Evolutionary conservation across 2,888 invertebrate species (phyloP).

Genomic region (Drosophila paramelanica): DNA sequence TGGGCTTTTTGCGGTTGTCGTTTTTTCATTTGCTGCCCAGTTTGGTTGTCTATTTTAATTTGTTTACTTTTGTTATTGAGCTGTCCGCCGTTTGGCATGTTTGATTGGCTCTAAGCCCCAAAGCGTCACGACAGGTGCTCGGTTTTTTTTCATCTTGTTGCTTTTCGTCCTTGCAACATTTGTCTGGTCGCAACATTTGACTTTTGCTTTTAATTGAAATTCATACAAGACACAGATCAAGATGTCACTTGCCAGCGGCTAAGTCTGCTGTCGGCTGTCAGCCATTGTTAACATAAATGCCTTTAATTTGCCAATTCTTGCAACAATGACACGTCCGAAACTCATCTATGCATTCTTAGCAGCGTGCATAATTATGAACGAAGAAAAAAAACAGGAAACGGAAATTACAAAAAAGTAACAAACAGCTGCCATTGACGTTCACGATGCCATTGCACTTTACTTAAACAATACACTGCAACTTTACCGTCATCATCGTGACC

Average conservation of each 20-base stretch:
- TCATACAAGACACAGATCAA: conserved; percentile 71
- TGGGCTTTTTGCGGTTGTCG: conserved; percentile 58
- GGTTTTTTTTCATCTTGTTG: not conserved
- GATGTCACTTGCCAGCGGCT: conserved; percentile 53
- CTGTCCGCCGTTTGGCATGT: conserved; percentile 58
- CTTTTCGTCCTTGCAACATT: conserved; percentile 40
- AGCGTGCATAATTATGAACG: conserved; percentile 62
- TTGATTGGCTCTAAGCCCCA: conserved; percentile 72
- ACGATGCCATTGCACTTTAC: conserved; percentile 63
- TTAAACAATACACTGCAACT: conserved; percentile 65
- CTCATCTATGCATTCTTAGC: conserved; percentile 60
- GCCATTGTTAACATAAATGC: conserved; percentile 28
- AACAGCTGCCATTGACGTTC: conserved; percentile 40
- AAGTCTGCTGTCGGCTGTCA: conserved; percentile 21
- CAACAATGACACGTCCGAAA: conserved; percentile 47
- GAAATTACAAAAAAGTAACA: conserved; percentile 53
- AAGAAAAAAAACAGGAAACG: conserved; percentile 34
- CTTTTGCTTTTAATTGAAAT: conserved; percentile 75
- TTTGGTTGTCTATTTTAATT: conserved; percentile 77
- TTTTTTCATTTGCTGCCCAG: conserved; percentile 47
- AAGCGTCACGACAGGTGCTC: conserved; percentile 40
- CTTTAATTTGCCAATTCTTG: conserved; percentile 23
- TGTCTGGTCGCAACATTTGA: conserved; percentile 55
- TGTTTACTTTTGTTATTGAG: conserved; percentile 81
- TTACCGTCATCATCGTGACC: conserved; percentile 40